Evolutionary conservation across 2,888 invertebrate species (phyloP).

Genomic region (Drosophila antonietae): DNA sequence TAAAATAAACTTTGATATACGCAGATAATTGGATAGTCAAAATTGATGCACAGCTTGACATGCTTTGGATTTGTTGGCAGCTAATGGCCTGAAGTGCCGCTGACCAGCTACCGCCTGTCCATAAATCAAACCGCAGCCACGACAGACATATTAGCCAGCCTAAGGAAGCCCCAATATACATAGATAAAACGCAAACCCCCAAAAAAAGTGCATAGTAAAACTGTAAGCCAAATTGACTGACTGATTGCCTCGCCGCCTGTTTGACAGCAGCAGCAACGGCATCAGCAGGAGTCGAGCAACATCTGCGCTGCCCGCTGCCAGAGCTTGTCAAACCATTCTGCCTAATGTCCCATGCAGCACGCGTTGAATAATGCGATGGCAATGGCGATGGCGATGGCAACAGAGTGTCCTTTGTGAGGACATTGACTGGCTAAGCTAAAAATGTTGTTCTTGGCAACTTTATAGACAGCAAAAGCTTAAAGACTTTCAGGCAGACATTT

Average conservation of each 20-base stretch:
- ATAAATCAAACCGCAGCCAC: conserved; percentile 65
- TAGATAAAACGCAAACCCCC: conserved; percentile 3
- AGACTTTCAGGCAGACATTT: conserved; percentile 1
- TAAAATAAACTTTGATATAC: conserved; percentile 7
- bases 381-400: conserved; percentile 39
- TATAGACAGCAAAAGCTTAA: conserved; percentile 1
- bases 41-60: conserved; percentile 60
- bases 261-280: conserved; percentile 44
- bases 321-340: conserved; percentile 17
- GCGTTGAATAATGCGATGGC: conserved; percentile 54
- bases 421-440: conserved; percentile 15
- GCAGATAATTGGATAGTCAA: conserved; percentile 58
- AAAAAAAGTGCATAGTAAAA: conserved; percentile 58
- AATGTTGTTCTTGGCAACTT: conserved; percentile 8
- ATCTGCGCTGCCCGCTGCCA: conserved; percentile 42
- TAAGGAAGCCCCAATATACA: conserved; percentile 3
- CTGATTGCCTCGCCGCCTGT: conserved; percentile 60
- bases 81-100: conserved; percentile 54
- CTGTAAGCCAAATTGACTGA: conserved; percentile 72
- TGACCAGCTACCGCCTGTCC: conserved; percentile 40
- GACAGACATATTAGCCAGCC: conserved; percentile 58
- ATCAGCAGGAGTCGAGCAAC: conserved; percentile 34
- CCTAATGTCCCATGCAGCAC: conserved; percentile 44
- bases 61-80: conserved; percentile 50
- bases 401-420: conserved; percentile 5